A percentile compares a stretch with the other conserved stretches of the same genome.
Evolutionary conservation across 2,113 vertebrate genomes (phyloP).

Genomic region (Pachypanchax playfairii): DNA sequence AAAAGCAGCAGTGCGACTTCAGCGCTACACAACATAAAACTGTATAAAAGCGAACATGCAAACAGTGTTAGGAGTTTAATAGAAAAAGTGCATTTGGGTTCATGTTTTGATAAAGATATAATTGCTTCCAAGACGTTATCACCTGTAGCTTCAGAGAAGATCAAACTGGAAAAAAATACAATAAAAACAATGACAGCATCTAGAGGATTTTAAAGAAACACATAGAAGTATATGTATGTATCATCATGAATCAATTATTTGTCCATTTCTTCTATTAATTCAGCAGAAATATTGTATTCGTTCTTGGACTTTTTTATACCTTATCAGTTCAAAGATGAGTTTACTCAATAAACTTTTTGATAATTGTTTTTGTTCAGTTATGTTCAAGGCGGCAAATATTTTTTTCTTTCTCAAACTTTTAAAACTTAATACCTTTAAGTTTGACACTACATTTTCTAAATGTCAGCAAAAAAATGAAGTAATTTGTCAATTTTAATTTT

Average conservation of each 20-base stretch:
- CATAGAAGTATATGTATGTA: no score
- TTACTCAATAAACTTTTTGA: no score
- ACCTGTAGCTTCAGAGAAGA: not conserved
- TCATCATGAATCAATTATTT: no score
- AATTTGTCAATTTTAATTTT: conserved; percentile 6
- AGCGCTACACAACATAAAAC: conserved; percentile 12
- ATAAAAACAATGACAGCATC: not conserved
- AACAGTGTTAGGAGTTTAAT: not conserved
- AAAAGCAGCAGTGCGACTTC: conserved; percentile 3
- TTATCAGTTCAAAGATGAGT: no score
- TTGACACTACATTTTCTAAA: no score
- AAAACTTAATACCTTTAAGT: no score
- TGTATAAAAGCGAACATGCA: not conserved
- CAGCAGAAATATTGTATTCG: no score
- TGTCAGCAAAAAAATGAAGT: no score
- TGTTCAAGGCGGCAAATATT: not conserved
- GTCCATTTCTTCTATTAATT: no score
- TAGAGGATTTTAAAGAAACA: not conserved
- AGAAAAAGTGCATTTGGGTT: not conserved
- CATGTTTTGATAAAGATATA: not conserved
- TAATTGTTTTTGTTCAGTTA: no score
- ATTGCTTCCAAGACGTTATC: not conserved
- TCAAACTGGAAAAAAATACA: not conserved
- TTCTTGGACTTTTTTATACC: no score
- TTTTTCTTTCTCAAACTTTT: no score